These are phyloP conservation scores for Lacerta agilis DNA, from an alignment of 2,797 vertebrate genomes.

Conservation along the genomic window DNA sequence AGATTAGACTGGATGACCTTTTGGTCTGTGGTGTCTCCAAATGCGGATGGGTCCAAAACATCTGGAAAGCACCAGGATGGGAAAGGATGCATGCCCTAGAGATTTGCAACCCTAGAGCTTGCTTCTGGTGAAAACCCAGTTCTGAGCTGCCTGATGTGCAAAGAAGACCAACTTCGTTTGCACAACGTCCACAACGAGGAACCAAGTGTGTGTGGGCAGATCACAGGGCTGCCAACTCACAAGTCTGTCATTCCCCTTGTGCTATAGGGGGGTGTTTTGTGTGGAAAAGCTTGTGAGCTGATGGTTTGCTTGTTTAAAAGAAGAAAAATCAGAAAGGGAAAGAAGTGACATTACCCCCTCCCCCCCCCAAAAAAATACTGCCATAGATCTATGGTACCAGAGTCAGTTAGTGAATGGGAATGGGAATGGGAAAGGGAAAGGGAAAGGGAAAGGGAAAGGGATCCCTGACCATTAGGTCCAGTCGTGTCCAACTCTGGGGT, in stretches of 20 bases:
- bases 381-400: too few species aligned
- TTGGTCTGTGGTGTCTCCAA: background rate
- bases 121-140: background rate
- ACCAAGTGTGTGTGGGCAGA: background rate
- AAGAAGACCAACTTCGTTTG: background rate
- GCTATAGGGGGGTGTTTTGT: background rate
- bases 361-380: too few species aligned
- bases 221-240: background rate
- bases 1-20: background rate
- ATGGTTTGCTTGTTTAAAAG: background rate
- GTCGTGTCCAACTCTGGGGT: too few species aligned
- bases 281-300: background rate
- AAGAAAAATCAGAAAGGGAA: background rate
- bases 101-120: background rate
- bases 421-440: too few species aligned
- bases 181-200: background rate
- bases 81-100: background rate
- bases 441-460: too few species aligned
- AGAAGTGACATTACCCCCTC: too few species aligned
- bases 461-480: too few species aligned
- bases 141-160: slow-evolving; percentile 5
- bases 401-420: too few species aligned
- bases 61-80: too few species aligned
- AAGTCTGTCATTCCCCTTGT: background rate
- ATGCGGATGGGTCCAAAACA: background rate